These are phyloP conservation scores for Virgularia gustaviana DNA, from an alignment of 92 coral and sea anemone genomes.

Conservation along the genomic window DNA sequence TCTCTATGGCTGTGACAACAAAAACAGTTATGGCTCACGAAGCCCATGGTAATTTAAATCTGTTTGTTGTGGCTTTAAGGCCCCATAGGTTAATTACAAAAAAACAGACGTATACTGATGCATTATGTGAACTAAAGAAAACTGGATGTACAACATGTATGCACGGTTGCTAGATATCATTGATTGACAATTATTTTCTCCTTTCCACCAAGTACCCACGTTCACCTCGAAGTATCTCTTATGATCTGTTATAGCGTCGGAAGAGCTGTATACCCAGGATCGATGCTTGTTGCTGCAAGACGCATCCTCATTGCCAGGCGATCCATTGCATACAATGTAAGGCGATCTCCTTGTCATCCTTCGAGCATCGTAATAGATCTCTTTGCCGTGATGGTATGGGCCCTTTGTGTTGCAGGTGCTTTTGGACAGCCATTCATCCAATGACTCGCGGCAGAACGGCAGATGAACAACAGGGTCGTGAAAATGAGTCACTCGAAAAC, in stretches of 20 bases:
- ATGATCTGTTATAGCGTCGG: conserved; percentile 19
- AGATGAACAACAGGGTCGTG: conserved; percentile 39
- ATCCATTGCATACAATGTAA: conserved; percentile 38
- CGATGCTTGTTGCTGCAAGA: conserved; percentile 38
- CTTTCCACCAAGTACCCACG: conserved; percentile 40
- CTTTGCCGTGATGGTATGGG: conserved; percentile 53
- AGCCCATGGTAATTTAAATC: too few relatives aligned
- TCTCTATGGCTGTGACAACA: too few relatives aligned
- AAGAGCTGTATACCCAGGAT: background rate
- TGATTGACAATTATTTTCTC: background rate
- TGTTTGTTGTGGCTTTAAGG: too few relatives aligned
- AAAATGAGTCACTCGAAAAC: conserved; percentile 40
- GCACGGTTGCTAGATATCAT: too few relatives aligned
- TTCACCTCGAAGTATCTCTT: conserved; percentile 21
- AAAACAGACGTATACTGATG: background rate
- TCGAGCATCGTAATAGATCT: conserved; percentile 24
- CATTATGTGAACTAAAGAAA: too few relatives aligned
- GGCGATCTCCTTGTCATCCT: conserved; percentile 30
- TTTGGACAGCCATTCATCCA: too few relatives aligned
- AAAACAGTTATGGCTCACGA: too few relatives aligned
- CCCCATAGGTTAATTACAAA: too few relatives aligned
- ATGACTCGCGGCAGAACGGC: conserved; percentile 8
- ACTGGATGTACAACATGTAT: too few relatives aligned
- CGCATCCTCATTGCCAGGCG: conserved; percentile 44
- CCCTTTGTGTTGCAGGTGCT: background rate